Conservation (phyloP, 2,888 invertebrate species). For the Chalcosyrphus nemorum region DNA sequence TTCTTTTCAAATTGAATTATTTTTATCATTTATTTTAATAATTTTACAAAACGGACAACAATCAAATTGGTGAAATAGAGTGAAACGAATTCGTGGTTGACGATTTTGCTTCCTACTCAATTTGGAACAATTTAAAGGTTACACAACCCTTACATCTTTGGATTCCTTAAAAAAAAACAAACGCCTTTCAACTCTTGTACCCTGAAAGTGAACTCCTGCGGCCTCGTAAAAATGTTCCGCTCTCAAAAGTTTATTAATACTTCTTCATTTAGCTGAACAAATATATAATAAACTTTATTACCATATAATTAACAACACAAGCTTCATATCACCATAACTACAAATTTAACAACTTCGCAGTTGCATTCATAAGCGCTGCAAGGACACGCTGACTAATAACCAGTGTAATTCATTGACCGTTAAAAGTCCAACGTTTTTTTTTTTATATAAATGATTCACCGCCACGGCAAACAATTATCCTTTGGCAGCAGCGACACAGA, state of each 20-base stretch:
- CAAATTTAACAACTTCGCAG: slow-evolving; percentile 7
- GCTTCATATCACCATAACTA: slow-evolving; percentile 17
- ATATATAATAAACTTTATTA: slow-evolving; percentile 31
- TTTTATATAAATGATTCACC: slow-evolving; percentile 51
- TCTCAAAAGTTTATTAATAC: slow-evolving; percentile 3
- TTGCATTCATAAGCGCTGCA: slow-evolving; percentile 24
- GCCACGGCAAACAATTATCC: slow-evolving; percentile 49
- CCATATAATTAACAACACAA: slow-evolving; percentile 34
- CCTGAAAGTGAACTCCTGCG: slow-evolving; percentile 27
- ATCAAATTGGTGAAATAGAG: neutral
- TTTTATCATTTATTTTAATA: neutral
- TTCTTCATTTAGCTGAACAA: slow-evolving; percentile 26
- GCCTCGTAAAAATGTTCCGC: slow-evolving; percentile 22
- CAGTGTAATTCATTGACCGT: slow-evolving; percentile 67
- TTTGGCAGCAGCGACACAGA: slow-evolving; percentile 40
- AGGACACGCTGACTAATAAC: slow-evolving; percentile 68
- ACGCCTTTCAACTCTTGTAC: neutral
- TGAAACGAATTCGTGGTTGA: too few species aligned
- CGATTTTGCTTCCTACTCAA: too few species aligned
- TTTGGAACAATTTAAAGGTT: neutral
- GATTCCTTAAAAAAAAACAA: neutral
- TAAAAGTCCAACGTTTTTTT: slow-evolving; percentile 35
- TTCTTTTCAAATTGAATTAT: neutral
- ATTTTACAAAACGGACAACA: neutral
- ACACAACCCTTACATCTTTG: neutral